phyloP scores from a whole-genome alignment of 1,140 invertebrate species.

The Brachionus rubens region DNA sequence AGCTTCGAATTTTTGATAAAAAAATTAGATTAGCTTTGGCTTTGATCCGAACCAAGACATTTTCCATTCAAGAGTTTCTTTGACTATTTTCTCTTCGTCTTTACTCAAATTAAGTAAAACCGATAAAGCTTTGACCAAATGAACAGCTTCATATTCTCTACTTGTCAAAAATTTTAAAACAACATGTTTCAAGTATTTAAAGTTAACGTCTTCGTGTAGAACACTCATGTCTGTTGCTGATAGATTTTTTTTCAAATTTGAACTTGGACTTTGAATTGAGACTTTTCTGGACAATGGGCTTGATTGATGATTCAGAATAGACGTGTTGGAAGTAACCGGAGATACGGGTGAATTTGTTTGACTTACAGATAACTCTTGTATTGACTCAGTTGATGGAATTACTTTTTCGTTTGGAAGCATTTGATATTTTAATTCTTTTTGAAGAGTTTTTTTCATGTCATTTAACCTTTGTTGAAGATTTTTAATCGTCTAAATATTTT shows the following conservation, averaged over 20 bases:
- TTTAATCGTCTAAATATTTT: slow-evolving; percentile 72
- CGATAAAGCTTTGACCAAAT: slow-evolving; percentile 80
- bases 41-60: slow-evolving; percentile 77
- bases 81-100: slow-evolving; percentile 80
- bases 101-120: slow-evolving; percentile 76
- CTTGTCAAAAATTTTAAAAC: slow-evolving; percentile 85
- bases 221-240: slow-evolving; percentile 12
- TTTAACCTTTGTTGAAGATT: slow-evolving; percentile 77
- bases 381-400: background rate
- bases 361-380: background rate
- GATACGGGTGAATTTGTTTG: background rate
- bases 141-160: slow-evolving; percentile 76
- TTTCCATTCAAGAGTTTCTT: slow-evolving; percentile 80
- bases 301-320: background rate
- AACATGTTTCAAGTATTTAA: slow-evolving; percentile 84
- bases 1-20: background rate
- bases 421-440: slow-evolving; percentile 68
- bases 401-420: slow-evolving; percentile 20
- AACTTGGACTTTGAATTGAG: background rate
- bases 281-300: background rate
- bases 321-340: background rate
- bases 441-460: slow-evolving; percentile 85
- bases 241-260: slow-evolving; percentile 46
- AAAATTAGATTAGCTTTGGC: slow-evolving; percentile 58
- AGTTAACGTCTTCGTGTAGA: slow-evolving; percentile 68